Evolutionary conservation across 2,113 vertebrate genomes (phyloP).

Genomic region (Acrocephalus arundinaceus): DNA sequence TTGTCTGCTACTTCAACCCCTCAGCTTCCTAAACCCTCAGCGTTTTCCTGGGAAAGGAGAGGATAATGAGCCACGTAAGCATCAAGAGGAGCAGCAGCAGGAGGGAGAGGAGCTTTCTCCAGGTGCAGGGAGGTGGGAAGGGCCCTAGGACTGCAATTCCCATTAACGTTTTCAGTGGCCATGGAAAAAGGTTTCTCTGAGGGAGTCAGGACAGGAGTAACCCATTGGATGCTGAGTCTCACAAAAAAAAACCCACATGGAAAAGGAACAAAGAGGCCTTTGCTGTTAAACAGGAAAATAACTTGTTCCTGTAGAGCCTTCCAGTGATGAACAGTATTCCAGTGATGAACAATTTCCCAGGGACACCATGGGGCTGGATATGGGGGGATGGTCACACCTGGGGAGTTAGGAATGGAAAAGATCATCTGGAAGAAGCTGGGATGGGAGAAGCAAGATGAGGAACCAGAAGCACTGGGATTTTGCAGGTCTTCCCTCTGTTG

Average conservation of each 20-base stretch:
- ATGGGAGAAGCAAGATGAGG: neutral
- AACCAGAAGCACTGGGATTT: neutral
- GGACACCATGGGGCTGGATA: rapidly evolving
- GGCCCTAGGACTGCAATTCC: neutral
- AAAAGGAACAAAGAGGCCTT: neutral
- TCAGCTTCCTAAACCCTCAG: neutral
- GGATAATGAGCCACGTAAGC: constrained; percentile 7
- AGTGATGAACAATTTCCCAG: neutral
- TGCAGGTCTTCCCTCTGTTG: neutral
- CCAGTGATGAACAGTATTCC: neutral
- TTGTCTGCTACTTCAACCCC: neutral
- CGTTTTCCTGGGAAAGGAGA: neutral
- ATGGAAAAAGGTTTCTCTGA: neutral
- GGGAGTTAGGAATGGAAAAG: neutral
- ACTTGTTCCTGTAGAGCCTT: neutral
- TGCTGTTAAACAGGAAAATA: neutral
- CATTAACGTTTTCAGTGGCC: neutral
- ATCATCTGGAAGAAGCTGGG: neutral
- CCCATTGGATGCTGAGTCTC: neutral
- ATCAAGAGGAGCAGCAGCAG: neutral
- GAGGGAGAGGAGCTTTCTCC: constrained; percentile 2
- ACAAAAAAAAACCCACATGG: neutral
- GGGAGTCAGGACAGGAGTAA: neutral
- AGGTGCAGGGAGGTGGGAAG: neutral
- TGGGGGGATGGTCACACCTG: rapidly evolving